Percentiles rank a stretch among this genome's conserved stretches.
Conservation (phyloP, 2,888 invertebrate species). For the Panopea generosa region DNA sequence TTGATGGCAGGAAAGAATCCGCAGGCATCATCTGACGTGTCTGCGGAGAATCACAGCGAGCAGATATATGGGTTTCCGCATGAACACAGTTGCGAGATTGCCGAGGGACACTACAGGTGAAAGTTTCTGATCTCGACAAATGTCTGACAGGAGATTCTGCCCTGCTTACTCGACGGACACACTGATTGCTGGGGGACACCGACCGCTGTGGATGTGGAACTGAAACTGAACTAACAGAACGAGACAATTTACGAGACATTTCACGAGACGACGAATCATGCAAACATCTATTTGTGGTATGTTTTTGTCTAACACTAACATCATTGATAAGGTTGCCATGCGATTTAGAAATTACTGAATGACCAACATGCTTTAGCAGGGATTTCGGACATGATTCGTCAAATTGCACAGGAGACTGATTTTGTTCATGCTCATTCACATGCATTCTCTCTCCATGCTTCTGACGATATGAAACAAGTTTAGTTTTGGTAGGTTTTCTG, state of each 20-base stretch:
- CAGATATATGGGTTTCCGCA: slow-evolving; percentile 39
- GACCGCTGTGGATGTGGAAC: slow-evolving; percentile 40
- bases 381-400: slow-evolving; percentile 22
- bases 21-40: slow-evolving; percentile 41
- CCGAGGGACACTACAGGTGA: slow-evolving; percentile 54
- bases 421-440: slow-evolving; percentile 24
- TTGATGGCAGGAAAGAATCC: slow-evolving; percentile 34
- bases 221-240: slow-evolving; percentile 44
- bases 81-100: slow-evolving; percentile 39
- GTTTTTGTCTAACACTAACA: slow-evolving; percentile 17
- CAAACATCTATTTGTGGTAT: slow-evolving; percentile 17
- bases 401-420: slow-evolving; percentile 19
- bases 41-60: slow-evolving; percentile 55
- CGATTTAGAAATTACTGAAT: slow-evolving; percentile 45
- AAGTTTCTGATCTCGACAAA: slow-evolving; percentile 60
- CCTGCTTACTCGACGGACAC: slow-evolving; percentile 22
- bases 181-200: slow-evolving; percentile 23
- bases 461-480: slow-evolving; percentile 55
- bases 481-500: slow-evolving; percentile 49
- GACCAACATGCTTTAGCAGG: slow-evolving; percentile 37
- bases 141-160: slow-evolving; percentile 55
- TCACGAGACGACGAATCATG: slow-evolving; percentile 51
- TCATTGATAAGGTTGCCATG: slow-evolving; percentile 50
- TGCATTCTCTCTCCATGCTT: slow-evolving; percentile 42
- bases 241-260: slow-evolving; percentile 20